Percentiles rank a stretch among this genome's conserved stretches.
phyloP scores from a whole-genome alignment of 2,113 vertebrate genomes.

The Phrynosoma blainvillii region DNA sequence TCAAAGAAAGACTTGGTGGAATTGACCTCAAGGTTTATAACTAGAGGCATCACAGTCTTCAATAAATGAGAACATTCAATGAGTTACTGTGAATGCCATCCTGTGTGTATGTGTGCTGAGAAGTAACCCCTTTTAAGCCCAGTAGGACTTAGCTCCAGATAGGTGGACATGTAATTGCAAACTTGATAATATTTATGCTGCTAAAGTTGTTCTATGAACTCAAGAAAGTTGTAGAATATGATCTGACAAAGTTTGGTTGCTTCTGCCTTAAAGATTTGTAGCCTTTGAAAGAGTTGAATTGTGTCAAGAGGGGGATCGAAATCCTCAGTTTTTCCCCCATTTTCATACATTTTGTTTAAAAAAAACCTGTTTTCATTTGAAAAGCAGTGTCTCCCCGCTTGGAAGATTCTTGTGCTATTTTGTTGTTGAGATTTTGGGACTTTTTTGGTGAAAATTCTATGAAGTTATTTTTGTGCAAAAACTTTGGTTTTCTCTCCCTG shows the following conservation, averaged over 20 bases:
- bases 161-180: neutral
- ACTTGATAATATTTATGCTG: constrained; percentile 14
- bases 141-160: neutral
- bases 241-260: constrained; percentile 15
- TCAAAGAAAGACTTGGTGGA: constrained; percentile 37
- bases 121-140: neutral
- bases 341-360: too few species aligned
- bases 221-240: neutral
- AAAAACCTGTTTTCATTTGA: too few species aligned
- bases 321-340: too few species aligned
- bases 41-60: neutral
- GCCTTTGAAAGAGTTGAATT: neutral
- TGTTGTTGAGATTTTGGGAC: too few species aligned
- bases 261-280: neutral
- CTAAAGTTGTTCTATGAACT: neutral
- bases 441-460: too few species aligned
- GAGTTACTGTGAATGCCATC: constrained; percentile 1
- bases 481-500: too few species aligned
- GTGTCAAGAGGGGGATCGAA: too few species aligned
- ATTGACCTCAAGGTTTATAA: constrained; percentile 19
- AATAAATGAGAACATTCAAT: constrained; percentile 27
- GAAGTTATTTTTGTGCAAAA: too few species aligned
- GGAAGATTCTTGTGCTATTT: too few species aligned
- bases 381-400: too few species aligned
- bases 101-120: neutral